Evolutionary conservation across 2,113 vertebrate species (phyloP).

Genomic region (Pungitius pungitius): DNA sequence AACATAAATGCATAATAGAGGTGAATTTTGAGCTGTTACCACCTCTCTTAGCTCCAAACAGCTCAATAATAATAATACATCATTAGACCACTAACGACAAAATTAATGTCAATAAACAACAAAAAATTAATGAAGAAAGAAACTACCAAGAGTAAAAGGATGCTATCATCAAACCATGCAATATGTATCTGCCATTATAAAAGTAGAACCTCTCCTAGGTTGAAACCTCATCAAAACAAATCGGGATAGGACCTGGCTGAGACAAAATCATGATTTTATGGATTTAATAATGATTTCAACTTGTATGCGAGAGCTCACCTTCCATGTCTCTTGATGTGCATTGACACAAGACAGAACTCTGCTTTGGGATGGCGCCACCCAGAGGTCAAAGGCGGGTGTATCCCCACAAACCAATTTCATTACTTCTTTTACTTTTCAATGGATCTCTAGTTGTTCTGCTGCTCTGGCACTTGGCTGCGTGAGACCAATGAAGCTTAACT

Average conservation of each 20-base stretch:
- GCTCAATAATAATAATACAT: too few relatives aligned
- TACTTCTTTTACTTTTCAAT: not conserved
- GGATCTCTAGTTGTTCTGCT: not conserved
- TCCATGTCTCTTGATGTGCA: not conserved
- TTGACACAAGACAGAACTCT: not conserved
- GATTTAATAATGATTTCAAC: not conserved
- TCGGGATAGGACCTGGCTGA: too few relatives aligned
- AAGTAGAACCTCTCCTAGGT: not conserved
- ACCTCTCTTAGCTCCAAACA: too few relatives aligned
- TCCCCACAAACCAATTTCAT: not conserved
- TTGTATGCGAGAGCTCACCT: not conserved
- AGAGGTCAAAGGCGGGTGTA: conserved; percentile 19
- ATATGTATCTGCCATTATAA: too few relatives aligned
- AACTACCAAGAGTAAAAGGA: too few relatives aligned
- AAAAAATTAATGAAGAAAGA: too few relatives aligned
- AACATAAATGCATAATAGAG: not conserved
- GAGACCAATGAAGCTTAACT: not conserved
- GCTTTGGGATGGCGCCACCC: conserved; percentile 38
- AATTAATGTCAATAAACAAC: too few relatives aligned
- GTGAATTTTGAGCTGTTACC: not conserved
- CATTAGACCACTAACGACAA: too few relatives aligned
- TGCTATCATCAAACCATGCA: too few relatives aligned
- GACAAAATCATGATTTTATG: not conserved
- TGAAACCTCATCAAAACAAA: not conserved
- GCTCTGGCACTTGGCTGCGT: not conserved